A percentile compares a stretch with the other conserved stretches of the same genome.
Evolutionary conservation across 1,140 invertebrate species (phyloP).

Genomic region (Drosophila leontia): DNA sequence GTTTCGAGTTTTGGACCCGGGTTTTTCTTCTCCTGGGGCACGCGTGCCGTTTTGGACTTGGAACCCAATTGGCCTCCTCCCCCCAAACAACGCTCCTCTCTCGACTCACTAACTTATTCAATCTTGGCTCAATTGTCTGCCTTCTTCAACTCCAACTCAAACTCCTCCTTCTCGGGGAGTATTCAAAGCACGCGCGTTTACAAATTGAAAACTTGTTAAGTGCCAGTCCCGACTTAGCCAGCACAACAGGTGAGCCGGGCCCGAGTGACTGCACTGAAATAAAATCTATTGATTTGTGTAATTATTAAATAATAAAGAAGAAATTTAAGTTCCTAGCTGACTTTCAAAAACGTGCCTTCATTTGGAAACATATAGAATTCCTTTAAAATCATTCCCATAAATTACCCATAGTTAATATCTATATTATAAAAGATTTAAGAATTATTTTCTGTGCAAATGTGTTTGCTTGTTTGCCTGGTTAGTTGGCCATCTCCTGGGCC

Average conservation of each 20-base stretch:
- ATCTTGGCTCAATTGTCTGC: slow-evolving; percentile 59
- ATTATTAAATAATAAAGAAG: background rate
- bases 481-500: slow-evolving; percentile 31
- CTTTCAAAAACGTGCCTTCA: too few relatives aligned
- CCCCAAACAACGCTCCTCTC: background rate
- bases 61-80: slow-evolving; percentile 45
- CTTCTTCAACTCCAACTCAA: slow-evolving; percentile 33
- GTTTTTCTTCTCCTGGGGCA: slow-evolving; percentile 30
- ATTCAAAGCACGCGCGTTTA: slow-evolving; percentile 82
- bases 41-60: slow-evolving; percentile 52
- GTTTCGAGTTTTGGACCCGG: slow-evolving; percentile 1
- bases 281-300: background rate
- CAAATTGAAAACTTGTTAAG: slow-evolving; percentile 83
- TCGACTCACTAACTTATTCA: slow-evolving; percentile 29
- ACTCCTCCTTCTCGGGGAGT: slow-evolving; percentile 46
- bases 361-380: too few relatives aligned
- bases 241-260: slow-evolving; percentile 65
- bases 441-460: slow-evolving; percentile 1
- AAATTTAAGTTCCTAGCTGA: background rate
- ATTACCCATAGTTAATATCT: too few relatives aligned
- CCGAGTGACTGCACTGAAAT: slow-evolving; percentile 9
- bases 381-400: too few relatives aligned
- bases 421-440: background rate
- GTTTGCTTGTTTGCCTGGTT: slow-evolving; percentile 24
- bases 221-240: slow-evolving; percentile 41